Evolutionary conservation across 1,140 invertebrate genomes (phyloP), one percentile per base, ranked within the genome.

Genomic region (Planococcus citri): DNA sequence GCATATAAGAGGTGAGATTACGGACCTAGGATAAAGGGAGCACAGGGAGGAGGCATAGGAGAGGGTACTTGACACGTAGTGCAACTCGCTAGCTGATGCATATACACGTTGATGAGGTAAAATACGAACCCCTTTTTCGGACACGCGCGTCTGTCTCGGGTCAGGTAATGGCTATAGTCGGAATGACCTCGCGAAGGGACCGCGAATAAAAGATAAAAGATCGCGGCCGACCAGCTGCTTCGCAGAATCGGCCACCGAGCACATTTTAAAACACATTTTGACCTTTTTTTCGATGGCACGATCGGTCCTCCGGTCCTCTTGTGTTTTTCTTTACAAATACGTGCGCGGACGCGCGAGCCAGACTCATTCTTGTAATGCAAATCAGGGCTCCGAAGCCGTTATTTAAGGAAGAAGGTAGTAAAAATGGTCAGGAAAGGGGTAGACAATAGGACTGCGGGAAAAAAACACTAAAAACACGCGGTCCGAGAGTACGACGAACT

Each of bases 151-250:
- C 60, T 64, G 60, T 27, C 60, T 64, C 21, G 25, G 60, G 60
- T 64, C 60, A 64, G 60, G 60, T 64, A 64, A 25, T 24, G 60
- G 22, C 25, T 25, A 25, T 64, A 27, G 60, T 64, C 10, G 25
- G 24, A 64, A 64, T 64, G 60, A 64, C 60, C 60, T 64, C 60
- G 60, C 60, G 60, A 64, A 64, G 60, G 60, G 60, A 64, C 60
- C 60, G 60, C 60, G 60, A 64, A 64, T 27, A 64, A 64, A 27
- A 27, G 25, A 64, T 64, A 64, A 64, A 64, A 64, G 60, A 27
- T 64, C 60, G 60, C 57, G 57, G 57, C 21, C 8, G n/a, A 22
- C 60, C 60, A 64, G 60, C 60, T 64, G 60, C 14, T 64, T 25
- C 3, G 14, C 3, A 20, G 25, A 17, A 20, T 64, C 60, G 60